phyloP scores from a whole-genome alignment of 1,140 invertebrate genomes.

The Microplitis mediator region DNA sequence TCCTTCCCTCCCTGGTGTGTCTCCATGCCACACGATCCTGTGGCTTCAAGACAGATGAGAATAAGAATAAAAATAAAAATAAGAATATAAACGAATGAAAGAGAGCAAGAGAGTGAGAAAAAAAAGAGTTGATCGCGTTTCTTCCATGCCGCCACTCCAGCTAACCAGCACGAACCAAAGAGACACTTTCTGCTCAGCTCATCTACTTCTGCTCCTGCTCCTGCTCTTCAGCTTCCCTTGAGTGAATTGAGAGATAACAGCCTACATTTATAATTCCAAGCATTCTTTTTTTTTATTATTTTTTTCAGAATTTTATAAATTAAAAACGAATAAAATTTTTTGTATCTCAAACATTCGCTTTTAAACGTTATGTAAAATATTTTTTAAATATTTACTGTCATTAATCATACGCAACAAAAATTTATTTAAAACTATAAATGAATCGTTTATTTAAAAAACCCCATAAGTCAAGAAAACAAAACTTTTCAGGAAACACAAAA shows the following conservation, averaged over 20 bases:
- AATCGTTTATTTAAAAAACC: no score
- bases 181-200: background rate
- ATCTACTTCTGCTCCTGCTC: background rate
- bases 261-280: slow-evolving; percentile 45
- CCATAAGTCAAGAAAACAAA: no score
- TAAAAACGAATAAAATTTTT: background rate
- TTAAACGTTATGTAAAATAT: no score
- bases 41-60: background rate
- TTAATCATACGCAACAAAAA: background rate
- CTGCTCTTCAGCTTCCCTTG: slow-evolving; percentile 31
- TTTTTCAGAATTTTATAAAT: background rate
- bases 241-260: slow-evolving; percentile 59
- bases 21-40: background rate
- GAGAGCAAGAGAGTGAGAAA: slow-evolving; percentile 16
- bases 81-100: background rate
- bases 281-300: background rate
- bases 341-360: background rate
- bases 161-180: background rate
- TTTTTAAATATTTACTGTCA: no score
- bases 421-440: no score
- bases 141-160: background rate
- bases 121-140: slow-evolving; percentile 19
- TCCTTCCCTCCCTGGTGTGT: background rate
- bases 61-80: background rate
- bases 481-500: no score